A percentile compares a stretch with the other conserved stretches of the same genome.
These are phyloP conservation scores for Ypsolopha sequella DNA, from an alignment of 2,888 invertebrate species.

Conservation along the genomic window DNA sequence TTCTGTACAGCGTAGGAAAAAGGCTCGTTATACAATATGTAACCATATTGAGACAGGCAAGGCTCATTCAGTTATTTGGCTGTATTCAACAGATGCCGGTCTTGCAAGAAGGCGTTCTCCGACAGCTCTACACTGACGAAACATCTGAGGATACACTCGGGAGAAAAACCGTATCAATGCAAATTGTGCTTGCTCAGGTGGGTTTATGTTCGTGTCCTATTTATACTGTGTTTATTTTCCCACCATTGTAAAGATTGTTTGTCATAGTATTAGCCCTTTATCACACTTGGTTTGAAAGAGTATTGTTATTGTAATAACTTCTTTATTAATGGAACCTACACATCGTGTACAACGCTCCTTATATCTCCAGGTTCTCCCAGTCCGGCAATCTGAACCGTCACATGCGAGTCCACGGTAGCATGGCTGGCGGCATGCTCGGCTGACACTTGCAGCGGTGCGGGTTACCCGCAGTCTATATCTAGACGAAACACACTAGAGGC, in stretches of 20 bases:
- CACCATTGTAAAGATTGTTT: too few species aligned
- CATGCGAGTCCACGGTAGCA: conserved; percentile 95
- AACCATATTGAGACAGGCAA: background rate
- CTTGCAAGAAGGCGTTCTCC: conserved; percentile 98
- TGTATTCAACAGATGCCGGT: conserved; percentile 77
- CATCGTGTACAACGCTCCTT: background rate
- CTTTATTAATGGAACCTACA: background rate
- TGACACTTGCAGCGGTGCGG: conserved; percentile 64
- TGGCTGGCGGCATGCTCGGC: conserved; percentile 69
- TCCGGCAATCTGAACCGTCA: conserved; percentile 99
- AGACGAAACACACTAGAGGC: background rate
- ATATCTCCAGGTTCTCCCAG: conserved; percentile 84
- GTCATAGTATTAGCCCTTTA: background rate
- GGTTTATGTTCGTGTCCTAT: conserved; percentile 8
- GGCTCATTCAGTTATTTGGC: conserved; percentile 8
- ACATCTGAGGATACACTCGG: conserved; percentile 90
- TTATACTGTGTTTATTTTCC: too few species aligned
- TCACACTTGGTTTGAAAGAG: background rate
- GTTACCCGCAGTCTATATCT: conserved; percentile 31
- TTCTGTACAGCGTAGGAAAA: too few species aligned
- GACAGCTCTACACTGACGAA: conserved; percentile 99
- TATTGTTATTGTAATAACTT: background rate
- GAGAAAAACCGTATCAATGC: conserved; percentile 98
- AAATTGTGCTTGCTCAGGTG: conserved; percentile 91
- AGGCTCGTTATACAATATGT: background rate